Evolutionary conservation across 2,113 vertebrate genomes (phyloP).

Genomic region (Tenebrosternarchus preto): DNA sequence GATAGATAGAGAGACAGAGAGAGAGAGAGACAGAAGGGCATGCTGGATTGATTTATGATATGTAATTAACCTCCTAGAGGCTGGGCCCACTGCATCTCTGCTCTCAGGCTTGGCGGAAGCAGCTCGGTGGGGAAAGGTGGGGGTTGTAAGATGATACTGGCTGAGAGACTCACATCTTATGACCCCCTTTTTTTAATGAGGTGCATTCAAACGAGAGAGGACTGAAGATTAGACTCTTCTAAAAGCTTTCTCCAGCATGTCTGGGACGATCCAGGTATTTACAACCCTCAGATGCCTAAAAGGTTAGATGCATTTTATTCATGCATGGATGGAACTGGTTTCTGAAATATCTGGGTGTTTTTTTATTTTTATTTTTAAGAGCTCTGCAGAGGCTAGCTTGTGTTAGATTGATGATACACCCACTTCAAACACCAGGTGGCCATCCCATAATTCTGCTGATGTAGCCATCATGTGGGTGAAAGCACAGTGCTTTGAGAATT

Average conservation of each 20-base stretch:
- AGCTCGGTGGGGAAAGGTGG: not conserved
- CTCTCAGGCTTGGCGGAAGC: constrained; percentile 20
- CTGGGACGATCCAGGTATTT: not conserved
- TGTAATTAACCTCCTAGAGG: constrained; percentile 49
- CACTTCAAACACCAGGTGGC: not conserved
- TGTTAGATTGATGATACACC: not conserved
- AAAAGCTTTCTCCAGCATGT: constrained; percentile 3
- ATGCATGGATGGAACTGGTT: not conserved
- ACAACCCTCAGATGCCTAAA: not conserved
- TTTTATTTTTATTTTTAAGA: not conserved
- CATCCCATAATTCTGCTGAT: constrained; percentile 16
- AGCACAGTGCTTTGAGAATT: not conserved
- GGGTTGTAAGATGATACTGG: constrained; percentile 25
- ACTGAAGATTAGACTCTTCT: constrained; percentile 29
- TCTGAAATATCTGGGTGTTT: not conserved
- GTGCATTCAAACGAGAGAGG: constrained; percentile 6
- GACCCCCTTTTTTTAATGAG: constrained; percentile 28
- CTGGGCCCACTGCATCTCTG: constrained; percentile 29
- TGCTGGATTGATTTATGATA: constrained; percentile 55
- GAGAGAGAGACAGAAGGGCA: no score
- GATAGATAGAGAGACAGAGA: no score
- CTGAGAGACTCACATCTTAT: constrained; percentile 9
- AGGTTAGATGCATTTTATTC: not conserved
- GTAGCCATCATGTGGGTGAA: not conserved
- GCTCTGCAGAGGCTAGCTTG: not conserved